Conservation (phyloP, 2,797 vertebrate species). For the Aythya fuligula region DNA sequence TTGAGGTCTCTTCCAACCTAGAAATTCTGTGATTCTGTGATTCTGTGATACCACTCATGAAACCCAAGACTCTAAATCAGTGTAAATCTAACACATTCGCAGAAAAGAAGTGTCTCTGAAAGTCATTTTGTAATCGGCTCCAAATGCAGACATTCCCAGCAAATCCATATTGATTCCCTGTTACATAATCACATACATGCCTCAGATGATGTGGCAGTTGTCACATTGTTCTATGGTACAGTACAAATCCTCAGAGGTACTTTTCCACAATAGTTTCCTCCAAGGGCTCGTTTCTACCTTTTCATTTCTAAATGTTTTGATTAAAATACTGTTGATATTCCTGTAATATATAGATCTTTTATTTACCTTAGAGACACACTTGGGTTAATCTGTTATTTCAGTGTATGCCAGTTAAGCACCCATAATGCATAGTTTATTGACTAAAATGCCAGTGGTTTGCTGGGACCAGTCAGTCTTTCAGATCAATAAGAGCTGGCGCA, state of each 20-base stretch:
- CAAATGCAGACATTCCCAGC: neutral
- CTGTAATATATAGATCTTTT: neutral
- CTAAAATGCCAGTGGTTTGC: neutral
- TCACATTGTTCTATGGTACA: neutral
- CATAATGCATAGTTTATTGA: neutral
- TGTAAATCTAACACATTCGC: neutral
- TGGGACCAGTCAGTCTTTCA: neutral
- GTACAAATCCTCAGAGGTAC: neutral
- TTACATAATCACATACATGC: neutral
- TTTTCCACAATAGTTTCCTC: neutral
- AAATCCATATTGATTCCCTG: slow-evolving; percentile 9
- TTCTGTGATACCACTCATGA: neutral
- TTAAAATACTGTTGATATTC: neutral
- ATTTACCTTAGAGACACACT: neutral
- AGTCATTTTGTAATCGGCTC: neutral
- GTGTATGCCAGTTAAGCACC: neutral
- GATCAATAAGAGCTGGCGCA: neutral
- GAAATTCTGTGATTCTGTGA: too few relatives aligned
- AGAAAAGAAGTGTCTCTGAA: neutral
- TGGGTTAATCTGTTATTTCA: neutral
- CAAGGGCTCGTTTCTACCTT: neutral
- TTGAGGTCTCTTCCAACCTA: too few relatives aligned
- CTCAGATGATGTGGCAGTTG: neutral
- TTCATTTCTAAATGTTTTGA: neutral
- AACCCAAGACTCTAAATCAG: neutral